These are phyloP conservation scores for Hylyphantes graminicola DNA, from an alignment of 1,140 invertebrate species.

Conservation along the genomic window DNA sequence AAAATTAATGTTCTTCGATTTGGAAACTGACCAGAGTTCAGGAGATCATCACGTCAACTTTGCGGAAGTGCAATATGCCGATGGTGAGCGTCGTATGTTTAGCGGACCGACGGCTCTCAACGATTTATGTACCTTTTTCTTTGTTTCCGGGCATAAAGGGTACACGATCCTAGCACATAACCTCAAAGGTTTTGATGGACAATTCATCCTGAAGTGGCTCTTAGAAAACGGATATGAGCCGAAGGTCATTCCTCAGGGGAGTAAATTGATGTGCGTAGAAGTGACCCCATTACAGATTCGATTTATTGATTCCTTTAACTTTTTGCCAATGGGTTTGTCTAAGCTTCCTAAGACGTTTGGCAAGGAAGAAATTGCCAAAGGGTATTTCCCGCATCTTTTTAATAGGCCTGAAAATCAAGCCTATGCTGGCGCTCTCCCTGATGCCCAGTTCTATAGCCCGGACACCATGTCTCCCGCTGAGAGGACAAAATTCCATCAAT, in stretches of 20 bases:
- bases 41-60: neutral
- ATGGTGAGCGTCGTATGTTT: neutral
- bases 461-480: neutral
- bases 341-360: constrained; percentile 36
- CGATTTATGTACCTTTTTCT: constrained; percentile 14
- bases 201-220: constrained; percentile 25
- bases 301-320: constrained; percentile 20
- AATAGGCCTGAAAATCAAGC: constrained; percentile 58
- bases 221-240: neutral
- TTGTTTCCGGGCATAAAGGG: neutral
- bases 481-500: neutral
- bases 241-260: constrained; percentile 16
- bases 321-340: constrained; percentile 45
- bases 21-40: too few relatives aligned
- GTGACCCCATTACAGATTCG: neutral
- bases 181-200: constrained; percentile 26
- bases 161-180: constrained; percentile 37
- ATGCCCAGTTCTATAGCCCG: neutral
- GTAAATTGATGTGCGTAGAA: neutral
- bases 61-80: neutral
- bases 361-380: constrained; percentile 12
- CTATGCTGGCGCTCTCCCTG: neutral
- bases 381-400: constrained; percentile 54
- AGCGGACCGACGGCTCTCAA: neutral
- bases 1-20: too few relatives aligned